Evolutionary conservation across 2,113 vertebrate species (phyloP).

Genomic region (Lycocorax pyrrhopterus): DNA sequence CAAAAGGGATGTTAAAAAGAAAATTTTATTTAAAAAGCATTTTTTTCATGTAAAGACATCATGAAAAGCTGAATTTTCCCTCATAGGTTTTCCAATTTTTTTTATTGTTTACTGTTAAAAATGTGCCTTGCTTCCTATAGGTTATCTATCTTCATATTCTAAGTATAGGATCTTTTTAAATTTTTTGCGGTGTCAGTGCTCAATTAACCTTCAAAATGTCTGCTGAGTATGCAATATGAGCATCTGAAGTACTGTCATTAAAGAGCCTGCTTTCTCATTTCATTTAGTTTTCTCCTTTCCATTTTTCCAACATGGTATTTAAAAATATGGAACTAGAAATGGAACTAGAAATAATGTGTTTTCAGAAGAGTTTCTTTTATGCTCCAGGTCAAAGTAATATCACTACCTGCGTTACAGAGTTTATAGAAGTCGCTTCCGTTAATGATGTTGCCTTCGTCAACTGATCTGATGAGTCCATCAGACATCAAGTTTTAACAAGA

Average conservation of each 20-base stretch:
- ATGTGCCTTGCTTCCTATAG: background rate
- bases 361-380: background rate
- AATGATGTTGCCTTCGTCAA: background rate
- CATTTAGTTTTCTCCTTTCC: background rate
- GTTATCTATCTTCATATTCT: background rate
- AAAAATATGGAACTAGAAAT: background rate
- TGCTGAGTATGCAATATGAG: background rate
- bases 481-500: background rate
- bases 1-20: background rate
- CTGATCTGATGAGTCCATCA: background rate
- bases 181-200: background rate
- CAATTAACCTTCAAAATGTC: background rate
- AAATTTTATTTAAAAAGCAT: background rate
- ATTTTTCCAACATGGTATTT: background rate
- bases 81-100: background rate
- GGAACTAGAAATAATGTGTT: background rate
- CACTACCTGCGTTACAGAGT: background rate
- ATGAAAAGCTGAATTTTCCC: background rate
- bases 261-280: background rate
- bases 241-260: background rate
- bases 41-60: background rate
- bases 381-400: background rate
- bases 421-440: background rate
- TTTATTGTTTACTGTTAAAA: background rate
- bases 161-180: background rate